Base-by-base conservation (phyloP, 2,888 invertebrate genomes). In the Ephialtes manifestator region DNA sequence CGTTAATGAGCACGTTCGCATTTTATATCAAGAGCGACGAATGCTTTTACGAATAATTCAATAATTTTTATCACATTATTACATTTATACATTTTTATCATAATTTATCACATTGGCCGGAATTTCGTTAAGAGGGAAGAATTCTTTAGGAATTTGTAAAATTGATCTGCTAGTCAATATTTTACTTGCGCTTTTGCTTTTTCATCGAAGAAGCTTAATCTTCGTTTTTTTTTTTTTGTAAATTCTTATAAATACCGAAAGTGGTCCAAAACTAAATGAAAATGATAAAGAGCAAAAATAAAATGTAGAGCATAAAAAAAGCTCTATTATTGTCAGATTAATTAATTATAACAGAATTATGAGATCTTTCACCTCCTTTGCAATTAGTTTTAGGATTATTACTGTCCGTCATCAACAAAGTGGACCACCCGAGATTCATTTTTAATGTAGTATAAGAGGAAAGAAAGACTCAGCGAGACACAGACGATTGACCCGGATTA, bases 401-500 rank as follows among this genome's bases (percentile, higher is more conserved):
- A 39, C 11, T 10, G 31, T 13, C 18, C 2, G 7, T 35, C 10
- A 31, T 31, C 31, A 13, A 10, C 11, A 20, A 18, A 35, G 15
- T 53, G 71, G 51, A 71, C 35, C 72, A 24, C 15, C 24, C 51
- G 46, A 72, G 76, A 84, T 84, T 84, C 65, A 51, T 76, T 71
- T 20, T 55, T 28, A 35, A 46, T 4, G 20, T 46, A 35, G 8
- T 68, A 68, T 48, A 24, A 15, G 10, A 65, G 31, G 51, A 55
- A 46, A 58, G 13, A 28, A 63, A 55, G 74, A 84, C 13, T 4
- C n/a, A 72, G 43, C 20, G 55, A 74, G 48, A 60, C 58, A 46
- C 15, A 5, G 20, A 46, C 53, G 81, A 81, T 84, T 84, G 84
- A 84, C 84, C 84, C 81, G 84, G 68, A 70, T 84, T 81, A 81